Evolutionary conservation across 2,888 invertebrate species (phyloP), one percentile per base, ranked within the genome.

Genomic region (Drosophila tanythrix): DNA sequence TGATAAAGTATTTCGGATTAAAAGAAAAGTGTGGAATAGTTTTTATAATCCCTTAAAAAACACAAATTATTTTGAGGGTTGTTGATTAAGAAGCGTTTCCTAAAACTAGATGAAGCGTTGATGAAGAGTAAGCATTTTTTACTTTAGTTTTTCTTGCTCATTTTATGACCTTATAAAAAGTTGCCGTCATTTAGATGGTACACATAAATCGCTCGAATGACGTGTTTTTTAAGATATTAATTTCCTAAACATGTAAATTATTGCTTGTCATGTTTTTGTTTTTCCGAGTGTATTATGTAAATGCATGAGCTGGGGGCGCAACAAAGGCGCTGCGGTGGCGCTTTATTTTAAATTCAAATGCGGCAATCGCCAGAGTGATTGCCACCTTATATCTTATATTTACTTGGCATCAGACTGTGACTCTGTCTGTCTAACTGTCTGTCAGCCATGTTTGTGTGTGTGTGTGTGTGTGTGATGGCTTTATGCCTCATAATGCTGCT

Each of bases 291-390:
- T 57, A 56, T 11, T 38, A 38, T 38, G 56, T n/a, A 56, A 56
- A 56, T 56, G 18, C 29, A 29, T 29, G 50, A 33, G 38, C 4
- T 36, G 29, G 11, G 35, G 61, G 27, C 66, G 27, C 50, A 48
- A 70, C 62, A 69, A 55, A 33, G 55, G 62, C 82, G 53, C 64
- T 72, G 76, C 68, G 76, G 75, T 81, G 85, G 79, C 76, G 82
- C 78, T 78, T 79, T 82, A 75, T 76, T 77, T 76, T 69, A 85
- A 83, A 84, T 86, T 88, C 83, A 86, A 88, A 86, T 88, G 86
- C 83, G 67, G 67, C 74, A 67, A 65, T 70, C 51, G 70, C 55
- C 70, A 63, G 57, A 57, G 64, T 72, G 70, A 66, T 74, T 79
- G 70, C 76, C 74, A 74, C 63, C 77, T 75, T 81, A 64, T 76